These are phyloP conservation scores for Laticauda laticaudata DNA, from an alignment of 2,113 vertebrate genomes.

Conservation along the genomic window DNA sequence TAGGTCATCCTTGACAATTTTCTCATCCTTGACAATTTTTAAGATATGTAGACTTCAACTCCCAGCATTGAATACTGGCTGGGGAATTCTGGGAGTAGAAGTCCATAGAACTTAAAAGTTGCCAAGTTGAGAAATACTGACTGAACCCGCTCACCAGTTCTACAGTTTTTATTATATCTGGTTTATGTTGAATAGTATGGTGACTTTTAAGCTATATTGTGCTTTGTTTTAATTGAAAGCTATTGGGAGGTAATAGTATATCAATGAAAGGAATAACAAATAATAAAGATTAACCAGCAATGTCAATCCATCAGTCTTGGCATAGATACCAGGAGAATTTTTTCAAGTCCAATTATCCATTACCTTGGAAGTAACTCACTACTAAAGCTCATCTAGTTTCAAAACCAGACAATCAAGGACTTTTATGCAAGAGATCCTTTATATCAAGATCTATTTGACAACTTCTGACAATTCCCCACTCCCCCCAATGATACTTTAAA, in stretches of 20 bases:
- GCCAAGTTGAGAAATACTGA: not conserved
- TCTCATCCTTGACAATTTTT: not conserved
- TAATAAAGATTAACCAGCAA: not conserved
- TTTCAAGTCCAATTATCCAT: not conserved
- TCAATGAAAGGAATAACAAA: not conserved
- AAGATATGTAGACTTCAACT: not conserved
- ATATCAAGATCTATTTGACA: not conserved
- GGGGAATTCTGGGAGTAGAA: not conserved
- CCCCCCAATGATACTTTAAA: not conserved
- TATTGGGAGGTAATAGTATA: not conserved
- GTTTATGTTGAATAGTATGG: not conserved
- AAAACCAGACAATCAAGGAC: not conserved
- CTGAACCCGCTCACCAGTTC: not conserved
- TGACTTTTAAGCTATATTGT: not conserved
- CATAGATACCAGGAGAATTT: not conserved
- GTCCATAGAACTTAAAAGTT: not conserved
- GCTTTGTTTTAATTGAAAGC: not conserved
- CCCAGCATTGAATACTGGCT: not conserved
- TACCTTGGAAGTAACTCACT: not conserved
- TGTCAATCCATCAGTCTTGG: not conserved
- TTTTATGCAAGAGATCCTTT: not conserved
- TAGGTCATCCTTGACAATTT: not conserved
- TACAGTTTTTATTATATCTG: not conserved
- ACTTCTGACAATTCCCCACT: not conserved
- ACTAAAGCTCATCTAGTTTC: not conserved